Percentiles rank a stretch among this genome's conserved stretches.
Conservation (phyloP, 2,113 vertebrate species). For the Hyla sarda region DNA sequence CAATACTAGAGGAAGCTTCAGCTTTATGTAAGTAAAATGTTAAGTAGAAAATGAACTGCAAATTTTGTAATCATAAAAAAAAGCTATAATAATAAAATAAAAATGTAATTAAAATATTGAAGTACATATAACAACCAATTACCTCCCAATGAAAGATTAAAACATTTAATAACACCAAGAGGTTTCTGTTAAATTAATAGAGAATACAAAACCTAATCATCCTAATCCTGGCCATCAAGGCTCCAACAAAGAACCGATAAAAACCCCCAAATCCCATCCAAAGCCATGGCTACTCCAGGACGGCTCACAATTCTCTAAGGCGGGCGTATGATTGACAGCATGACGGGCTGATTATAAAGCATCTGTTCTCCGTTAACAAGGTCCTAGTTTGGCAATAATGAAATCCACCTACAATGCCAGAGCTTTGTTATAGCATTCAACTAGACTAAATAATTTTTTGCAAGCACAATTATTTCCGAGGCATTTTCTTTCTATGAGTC, state of each 20-base stretch:
- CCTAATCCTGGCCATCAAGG: neutral
- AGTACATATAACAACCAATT: neutral
- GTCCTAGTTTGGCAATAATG: neutral
- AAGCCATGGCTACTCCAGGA: too few relatives aligned
- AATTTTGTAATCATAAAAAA: neutral
- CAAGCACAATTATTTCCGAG: conserved; percentile 3
- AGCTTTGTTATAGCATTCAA: neutral
- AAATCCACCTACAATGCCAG: conserved; percentile 8
- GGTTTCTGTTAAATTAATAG: neutral
- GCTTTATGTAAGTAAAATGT: neutral
- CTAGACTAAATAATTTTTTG: neutral
- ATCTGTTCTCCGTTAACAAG: conserved; percentile 13
- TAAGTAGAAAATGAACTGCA: neutral
- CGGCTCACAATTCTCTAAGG: neutral
- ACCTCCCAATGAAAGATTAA: neutral
- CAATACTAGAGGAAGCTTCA: neutral
- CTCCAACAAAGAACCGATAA: neutral
- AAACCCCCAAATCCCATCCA: too few relatives aligned
- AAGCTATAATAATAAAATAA: neutral
- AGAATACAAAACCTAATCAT: neutral
- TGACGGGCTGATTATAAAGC: conserved; percentile 2
- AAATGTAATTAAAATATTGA: neutral
- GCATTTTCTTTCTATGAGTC: conserved; percentile 25
- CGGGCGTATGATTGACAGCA: neutral
- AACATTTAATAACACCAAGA: neutral